Evolutionary conservation across 2,888 invertebrate genomes (phyloP), one percentile per base, ranked within the genome.

Genomic region (Unio pictorum): DNA sequence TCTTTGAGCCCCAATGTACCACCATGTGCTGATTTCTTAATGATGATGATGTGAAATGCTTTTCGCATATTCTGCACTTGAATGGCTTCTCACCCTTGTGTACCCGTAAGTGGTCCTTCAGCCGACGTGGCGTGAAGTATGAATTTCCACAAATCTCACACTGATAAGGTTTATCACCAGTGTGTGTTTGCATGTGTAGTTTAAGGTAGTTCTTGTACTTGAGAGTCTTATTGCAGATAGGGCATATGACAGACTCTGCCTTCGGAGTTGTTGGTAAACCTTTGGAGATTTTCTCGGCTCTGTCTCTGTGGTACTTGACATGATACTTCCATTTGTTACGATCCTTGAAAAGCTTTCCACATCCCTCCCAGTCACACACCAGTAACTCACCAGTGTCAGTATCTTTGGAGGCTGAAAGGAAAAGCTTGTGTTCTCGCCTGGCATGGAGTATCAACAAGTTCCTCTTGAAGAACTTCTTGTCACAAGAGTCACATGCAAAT

Each of bases 161-260:
- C 62, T 69, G 69, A 26, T 68, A 67, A 2, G 72, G 72, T 57
- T 71, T 66, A 2, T 72, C 73, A 26, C 70, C 70, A 28, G 55
- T 67, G 59, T 77, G 77, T 28, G 69, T 74, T 55, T 73, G 28
- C 77, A 77, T 73, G 58, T 77, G 77, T 15, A 72, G 69, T 59
- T 77, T 77, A 61, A 77, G 65, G 55, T 77, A 77, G 64, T 74
- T 77, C 64, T 73, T 74, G 34, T 77, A 77, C 69, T 77, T 77
- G 56, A 77, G 45, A 23, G 69, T 66, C 59, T 76, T 74, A 3
- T 73, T 74, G 65, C 77, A 77, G 1, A 77, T 66, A n/a, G 74
- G 71, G 57, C 77, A 77, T 18, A 61, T 65, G n/a, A 67, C 67
- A 7, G 65, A 60, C 8, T 68, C 64, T 26, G 61, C 58, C 64